These are phyloP conservation scores for Dinoponera quadriceps DNA, from an alignment of 1,140 invertebrate species.

Conservation along the genomic window DNA sequence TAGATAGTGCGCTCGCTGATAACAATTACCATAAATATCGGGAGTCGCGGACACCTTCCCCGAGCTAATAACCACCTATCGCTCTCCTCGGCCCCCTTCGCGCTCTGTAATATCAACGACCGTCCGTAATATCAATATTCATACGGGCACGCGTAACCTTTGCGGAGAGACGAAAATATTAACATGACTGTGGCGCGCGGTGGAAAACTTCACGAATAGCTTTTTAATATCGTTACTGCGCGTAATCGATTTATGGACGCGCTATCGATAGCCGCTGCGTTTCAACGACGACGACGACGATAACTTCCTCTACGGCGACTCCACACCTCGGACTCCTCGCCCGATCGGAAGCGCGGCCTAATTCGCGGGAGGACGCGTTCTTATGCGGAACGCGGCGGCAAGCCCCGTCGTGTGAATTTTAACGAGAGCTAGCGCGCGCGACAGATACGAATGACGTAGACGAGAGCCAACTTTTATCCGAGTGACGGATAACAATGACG, in stretches of 20 bases:
- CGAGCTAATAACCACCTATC: conserved; percentile 26
- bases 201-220: conserved; percentile 45
- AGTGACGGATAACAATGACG: conserved; percentile 54
- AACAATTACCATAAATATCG: conserved; percentile 63
- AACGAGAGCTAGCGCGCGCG: conserved; percentile 5
- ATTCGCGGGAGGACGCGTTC: conserved; percentile 4
- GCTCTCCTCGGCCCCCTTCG: background rate
- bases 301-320: background rate
- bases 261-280: background rate
- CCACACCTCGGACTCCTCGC: no score
- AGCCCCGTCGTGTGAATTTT: conserved; percentile 31
- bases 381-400: conserved; percentile 5
- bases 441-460: conserved; percentile 35
- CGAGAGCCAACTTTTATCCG: conserved; percentile 38
- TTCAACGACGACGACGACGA: background rate
- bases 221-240: conserved; percentile 43
- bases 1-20: background rate
- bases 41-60: background rate
- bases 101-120: no score
- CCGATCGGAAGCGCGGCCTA: conserved; percentile 19
- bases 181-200: background rate
- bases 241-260: conserved; percentile 44
- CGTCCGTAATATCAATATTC: conserved; percentile 42
- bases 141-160: conserved; percentile 18
- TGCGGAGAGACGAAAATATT: conserved; percentile 34